A percentile compares a stretch with the other conserved stretches of the same genome.
These are phyloP conservation scores for Spheniscus mendiculus DNA, from an alignment of 2,113 vertebrate genomes.

Conservation along the genomic window DNA sequence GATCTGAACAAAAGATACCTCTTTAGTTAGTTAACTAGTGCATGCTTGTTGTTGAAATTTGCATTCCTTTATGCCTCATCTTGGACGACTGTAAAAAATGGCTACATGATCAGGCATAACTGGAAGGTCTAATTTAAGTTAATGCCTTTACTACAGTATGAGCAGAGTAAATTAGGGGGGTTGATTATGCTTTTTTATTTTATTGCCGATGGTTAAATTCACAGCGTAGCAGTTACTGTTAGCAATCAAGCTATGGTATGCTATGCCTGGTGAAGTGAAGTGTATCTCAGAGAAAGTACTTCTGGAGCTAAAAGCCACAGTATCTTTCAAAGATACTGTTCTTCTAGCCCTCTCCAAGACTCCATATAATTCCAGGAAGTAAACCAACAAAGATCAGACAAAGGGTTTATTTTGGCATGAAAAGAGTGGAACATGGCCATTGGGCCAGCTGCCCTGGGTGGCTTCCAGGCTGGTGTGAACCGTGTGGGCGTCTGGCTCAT, in stretches of 20 bases:
- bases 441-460: background rate
- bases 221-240: background rate
- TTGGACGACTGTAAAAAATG: background rate
- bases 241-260: background rate
- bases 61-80: conserved; percentile 2
- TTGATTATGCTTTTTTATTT: background rate
- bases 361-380: conserved; percentile 29
- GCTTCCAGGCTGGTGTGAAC: background rate
- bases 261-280: background rate
- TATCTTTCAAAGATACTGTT: background rate
- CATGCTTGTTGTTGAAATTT: conserved; percentile 5
- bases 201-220: conserved; percentile 4
- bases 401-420: conserved; percentile 10
- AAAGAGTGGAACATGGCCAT: background rate
- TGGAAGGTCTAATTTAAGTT: conserved; percentile 36
- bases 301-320: background rate
- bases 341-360: background rate
- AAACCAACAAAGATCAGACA: background rate
- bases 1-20: background rate
- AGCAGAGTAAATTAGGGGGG: conserved; percentile 29
- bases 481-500: background rate
- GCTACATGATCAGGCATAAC: background rate
- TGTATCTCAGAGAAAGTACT: background rate
- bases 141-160: background rate
- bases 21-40: background rate